These are phyloP conservation scores for Mohoua ochrocephala DNA, from an alignment of 2,113 vertebrate genomes.

Conservation along the genomic window DNA sequence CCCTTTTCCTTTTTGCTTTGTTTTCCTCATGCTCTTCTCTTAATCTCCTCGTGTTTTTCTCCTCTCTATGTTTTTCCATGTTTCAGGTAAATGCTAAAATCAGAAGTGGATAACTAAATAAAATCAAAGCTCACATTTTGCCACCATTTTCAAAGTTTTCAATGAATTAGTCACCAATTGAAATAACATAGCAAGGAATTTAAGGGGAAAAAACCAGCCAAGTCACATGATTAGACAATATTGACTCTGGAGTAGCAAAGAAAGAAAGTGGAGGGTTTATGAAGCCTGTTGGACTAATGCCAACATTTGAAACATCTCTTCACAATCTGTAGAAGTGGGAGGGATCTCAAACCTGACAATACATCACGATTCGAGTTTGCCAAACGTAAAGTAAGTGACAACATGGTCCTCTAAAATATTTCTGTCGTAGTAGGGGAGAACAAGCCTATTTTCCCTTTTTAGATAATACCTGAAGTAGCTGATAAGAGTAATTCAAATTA, in stretches of 20 bases:
- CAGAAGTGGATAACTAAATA: neutral
- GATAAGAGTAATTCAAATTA: neutral
- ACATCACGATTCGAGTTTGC: rapidly evolving
- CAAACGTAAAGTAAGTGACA: neutral
- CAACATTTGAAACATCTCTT: neutral
- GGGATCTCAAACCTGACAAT: neutral
- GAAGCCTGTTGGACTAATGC: neutral
- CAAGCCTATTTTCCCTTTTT: neutral
- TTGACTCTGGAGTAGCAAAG: neutral
- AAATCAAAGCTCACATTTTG: neutral
- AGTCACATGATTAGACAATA: neutral
- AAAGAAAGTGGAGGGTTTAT: neutral
- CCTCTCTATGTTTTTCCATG: neutral
- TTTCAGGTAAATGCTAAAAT: neutral
- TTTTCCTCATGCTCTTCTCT: neutral
- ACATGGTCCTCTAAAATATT: neutral
- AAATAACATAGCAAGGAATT: neutral
- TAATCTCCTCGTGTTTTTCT: neutral
- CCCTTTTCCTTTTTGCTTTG: neutral
- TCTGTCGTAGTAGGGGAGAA: neutral
- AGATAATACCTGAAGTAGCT: neutral
- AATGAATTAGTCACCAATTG: neutral
- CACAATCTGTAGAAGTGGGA: neutral
- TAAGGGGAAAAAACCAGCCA: neutral
- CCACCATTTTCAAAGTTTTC: neutral